Evolutionary conservation across 37 sponge, comb jelly and placozoan genomes (phyloP).

Genomic region (Diacarnus erythraeanus): DNA sequence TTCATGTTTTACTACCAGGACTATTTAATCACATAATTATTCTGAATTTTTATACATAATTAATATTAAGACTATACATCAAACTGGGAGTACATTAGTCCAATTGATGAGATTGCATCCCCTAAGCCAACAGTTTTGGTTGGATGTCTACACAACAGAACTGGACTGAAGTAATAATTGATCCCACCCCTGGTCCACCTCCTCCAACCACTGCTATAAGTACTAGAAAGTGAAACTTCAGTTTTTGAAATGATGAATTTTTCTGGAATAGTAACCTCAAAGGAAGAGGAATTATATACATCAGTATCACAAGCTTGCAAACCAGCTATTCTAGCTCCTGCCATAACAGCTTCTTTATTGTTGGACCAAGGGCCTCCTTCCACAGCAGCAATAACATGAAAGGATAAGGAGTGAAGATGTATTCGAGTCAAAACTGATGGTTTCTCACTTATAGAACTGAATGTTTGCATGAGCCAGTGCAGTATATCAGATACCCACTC

Average conservation of each 20-base stretch:
- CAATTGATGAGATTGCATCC: slow-evolving; percentile 88
- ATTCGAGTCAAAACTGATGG: slow-evolving; percentile 63
- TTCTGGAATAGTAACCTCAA: slow-evolving; percentile 52
- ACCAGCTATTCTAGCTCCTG: slow-evolving; percentile 75
- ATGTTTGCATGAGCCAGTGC: slow-evolving; percentile 69
- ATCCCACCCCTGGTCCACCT: slow-evolving; percentile 65
- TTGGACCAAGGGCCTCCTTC: slow-evolving; percentile 48
- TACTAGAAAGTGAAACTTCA: slow-evolving; percentile 27
- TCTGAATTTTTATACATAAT: no score
- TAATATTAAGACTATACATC: neutral
- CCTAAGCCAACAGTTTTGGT: slow-evolving; percentile 91
- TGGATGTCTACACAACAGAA: slow-evolving; percentile 85
- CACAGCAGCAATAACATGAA: slow-evolving; percentile 59
- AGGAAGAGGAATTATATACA: slow-evolving; percentile 32
- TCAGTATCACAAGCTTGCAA: slow-evolving; percentile 67
- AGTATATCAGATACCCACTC: slow-evolving; percentile 60
- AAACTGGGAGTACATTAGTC: slow-evolving; percentile 72
- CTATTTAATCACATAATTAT: no score
- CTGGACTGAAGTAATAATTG: slow-evolving; percentile 69
- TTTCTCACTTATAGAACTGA: neutral
- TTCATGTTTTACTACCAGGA: no score
- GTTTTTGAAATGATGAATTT: slow-evolving; percentile 53
- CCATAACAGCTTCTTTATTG: slow-evolving; percentile 36
- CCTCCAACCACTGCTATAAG: neutral
- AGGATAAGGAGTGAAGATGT: slow-evolving; percentile 86